These are phyloP conservation scores for Chironomus riparius DNA, from an alignment of 2,888 invertebrate species.

Conservation along the genomic window DNA sequence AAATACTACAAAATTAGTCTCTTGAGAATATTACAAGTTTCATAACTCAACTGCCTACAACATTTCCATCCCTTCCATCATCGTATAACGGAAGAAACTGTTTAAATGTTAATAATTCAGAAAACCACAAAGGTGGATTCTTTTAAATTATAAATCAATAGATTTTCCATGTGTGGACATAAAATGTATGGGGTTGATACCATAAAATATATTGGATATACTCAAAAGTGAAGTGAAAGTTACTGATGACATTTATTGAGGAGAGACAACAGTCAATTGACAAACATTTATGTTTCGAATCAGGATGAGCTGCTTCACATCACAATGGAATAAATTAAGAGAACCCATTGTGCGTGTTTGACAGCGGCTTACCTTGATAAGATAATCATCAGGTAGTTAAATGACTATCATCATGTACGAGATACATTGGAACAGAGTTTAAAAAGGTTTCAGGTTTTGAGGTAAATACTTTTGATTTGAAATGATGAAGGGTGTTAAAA, in stretches of 20 bases:
- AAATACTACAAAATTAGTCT: neutral
- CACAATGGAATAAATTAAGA: conserved; percentile 6
- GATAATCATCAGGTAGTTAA: neutral
- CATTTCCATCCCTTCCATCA: neutral
- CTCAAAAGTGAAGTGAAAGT: neutral
- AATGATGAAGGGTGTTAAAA: too few species aligned
- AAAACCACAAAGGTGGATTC: neutral
- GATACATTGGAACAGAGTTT: too few species aligned
- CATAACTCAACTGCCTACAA: neutral
- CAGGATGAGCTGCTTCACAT: conserved; percentile 26
- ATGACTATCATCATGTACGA: neutral
- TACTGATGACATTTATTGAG: neutral
- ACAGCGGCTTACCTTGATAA: conserved; percentile 19
- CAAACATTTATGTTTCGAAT: neutral
- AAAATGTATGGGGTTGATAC: too few species aligned
- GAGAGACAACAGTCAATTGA: neutral
- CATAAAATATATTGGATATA: too few species aligned
- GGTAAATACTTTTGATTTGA: too few species aligned
- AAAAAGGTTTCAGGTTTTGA: too few species aligned
- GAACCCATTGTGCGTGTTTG: conserved; percentile 24
- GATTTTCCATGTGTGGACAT: neutral
- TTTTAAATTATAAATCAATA: conserved; percentile 13
- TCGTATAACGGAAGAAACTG: too few species aligned
- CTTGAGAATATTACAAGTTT: neutral
- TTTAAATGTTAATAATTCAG: too few species aligned